phyloP scores from a whole-genome alignment of 2,888 invertebrate genomes.

The Osmoderma eremita region DNA sequence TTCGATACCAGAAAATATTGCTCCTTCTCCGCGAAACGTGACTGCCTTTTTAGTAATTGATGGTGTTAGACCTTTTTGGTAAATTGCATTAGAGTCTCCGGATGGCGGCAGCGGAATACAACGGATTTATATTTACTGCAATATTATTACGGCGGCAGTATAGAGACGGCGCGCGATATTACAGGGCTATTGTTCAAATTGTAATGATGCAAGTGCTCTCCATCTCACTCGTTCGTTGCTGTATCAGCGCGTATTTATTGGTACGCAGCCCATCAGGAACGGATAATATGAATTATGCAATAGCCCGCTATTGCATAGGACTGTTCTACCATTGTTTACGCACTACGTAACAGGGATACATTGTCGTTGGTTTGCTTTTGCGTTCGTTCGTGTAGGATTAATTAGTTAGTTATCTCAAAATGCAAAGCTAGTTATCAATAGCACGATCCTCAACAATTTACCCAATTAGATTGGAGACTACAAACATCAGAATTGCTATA shows the following conservation, averaged over 20 bases:
- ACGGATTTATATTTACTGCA: conserved; percentile 40
- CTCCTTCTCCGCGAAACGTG: conserved; percentile 60
- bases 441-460: too few relatives aligned
- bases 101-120: conserved; percentile 25
- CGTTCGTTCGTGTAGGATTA: conserved; percentile 7
- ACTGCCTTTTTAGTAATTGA: conserved; percentile 64
- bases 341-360: conserved; percentile 32
- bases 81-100: conserved; percentile 49
- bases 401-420: background rate
- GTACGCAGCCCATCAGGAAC: conserved; percentile 23
- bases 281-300: conserved; percentile 42
- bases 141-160: conserved; percentile 36
- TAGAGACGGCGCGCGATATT: conserved; percentile 28
- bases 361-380: conserved; percentile 16
- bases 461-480: too few relatives aligned
- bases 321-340: conserved; percentile 40
- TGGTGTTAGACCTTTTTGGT: conserved; percentile 55
- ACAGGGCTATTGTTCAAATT: conserved; percentile 43
- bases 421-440: too few relatives aligned
- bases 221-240: background rate
- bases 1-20: conserved; percentile 66
- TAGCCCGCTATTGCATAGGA: conserved; percentile 21
- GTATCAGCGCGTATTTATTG: conserved; percentile 23
- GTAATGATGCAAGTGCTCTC: conserved; percentile 40
- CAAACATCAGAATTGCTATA: too few relatives aligned